Evolutionary conservation across 2,888 invertebrate species (phyloP).

Genomic region (Branchipolynoe longqiensis): DNA sequence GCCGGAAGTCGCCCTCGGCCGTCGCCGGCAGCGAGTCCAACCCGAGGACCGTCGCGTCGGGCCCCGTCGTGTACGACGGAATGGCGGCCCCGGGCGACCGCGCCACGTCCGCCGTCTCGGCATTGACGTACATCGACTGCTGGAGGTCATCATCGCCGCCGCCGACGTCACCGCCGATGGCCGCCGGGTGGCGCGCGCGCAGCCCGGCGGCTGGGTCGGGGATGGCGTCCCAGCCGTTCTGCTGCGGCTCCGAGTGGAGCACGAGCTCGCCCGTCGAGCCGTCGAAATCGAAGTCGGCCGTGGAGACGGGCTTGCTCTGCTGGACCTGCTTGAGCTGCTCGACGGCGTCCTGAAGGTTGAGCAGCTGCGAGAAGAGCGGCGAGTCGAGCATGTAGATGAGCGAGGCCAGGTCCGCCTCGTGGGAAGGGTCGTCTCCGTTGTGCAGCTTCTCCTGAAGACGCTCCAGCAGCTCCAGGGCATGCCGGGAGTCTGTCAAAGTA

Average conservation of each 20-base stretch:
- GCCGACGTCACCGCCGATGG: not conserved
- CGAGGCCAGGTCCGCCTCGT: conserved; percentile 88
- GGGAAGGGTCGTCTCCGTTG: conserved; percentile 85
- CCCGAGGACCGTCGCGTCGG: not conserved
- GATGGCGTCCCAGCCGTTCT: conserved; percentile 53
- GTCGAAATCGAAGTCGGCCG: conserved; percentile 92
- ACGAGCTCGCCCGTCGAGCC: conserved; percentile 88
- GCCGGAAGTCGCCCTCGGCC: conserved; percentile 3
- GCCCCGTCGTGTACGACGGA: conserved; percentile 8
- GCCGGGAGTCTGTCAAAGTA: conserved; percentile 87
- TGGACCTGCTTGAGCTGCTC: conserved; percentile 87
- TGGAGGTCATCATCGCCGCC: not conserved
- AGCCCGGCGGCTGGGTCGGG: not conserved
- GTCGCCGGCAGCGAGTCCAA: not conserved
- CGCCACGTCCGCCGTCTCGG: not conserved
- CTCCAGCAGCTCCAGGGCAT: conserved; percentile 93
- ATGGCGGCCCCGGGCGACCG: not conserved
- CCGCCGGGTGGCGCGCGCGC: not conserved
- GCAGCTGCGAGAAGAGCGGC: conserved; percentile 94
- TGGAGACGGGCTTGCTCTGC: conserved; percentile 43
- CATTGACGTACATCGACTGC: not conserved
- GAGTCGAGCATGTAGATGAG: conserved; percentile 91
- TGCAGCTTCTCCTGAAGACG: conserved; percentile 93
- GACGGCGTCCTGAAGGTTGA: conserved; percentile 94
- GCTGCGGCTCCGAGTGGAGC: conserved; percentile 80